A percentile compares a stretch with the other conserved stretches of the same genome.
phyloP scores from a whole-genome alignment of 2,797 vertebrate genomes.

The Babyrousa celebensis region DNA sequence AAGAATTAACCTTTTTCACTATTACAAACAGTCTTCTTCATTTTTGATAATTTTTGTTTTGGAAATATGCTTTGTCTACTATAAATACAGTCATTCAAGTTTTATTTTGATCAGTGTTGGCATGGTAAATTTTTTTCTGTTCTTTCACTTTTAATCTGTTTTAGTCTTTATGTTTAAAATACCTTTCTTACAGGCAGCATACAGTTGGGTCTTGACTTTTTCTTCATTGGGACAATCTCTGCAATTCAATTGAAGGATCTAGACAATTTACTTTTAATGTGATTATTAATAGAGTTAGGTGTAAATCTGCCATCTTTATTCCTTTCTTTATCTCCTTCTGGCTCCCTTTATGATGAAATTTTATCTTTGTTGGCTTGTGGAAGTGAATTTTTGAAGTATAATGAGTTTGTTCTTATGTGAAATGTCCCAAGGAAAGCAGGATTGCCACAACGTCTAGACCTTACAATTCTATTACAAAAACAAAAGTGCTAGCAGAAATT shows the following conservation, averaged over 20 bases:
- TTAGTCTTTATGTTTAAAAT: background rate
- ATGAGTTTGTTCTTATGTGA: background rate
- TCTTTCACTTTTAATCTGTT: background rate
- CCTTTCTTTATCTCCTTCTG: conserved; percentile 4
- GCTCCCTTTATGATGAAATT: background rate
- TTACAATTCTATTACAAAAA: background rate
- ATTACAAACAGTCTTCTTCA: conserved; percentile 3
- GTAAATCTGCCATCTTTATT: too few species aligned
- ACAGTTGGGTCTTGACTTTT: too few species aligned
- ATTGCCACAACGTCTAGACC: background rate
- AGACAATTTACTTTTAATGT: too few species aligned
- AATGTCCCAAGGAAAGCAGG: background rate
- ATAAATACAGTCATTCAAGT: background rate
- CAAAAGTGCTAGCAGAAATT: too few species aligned
- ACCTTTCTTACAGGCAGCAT: background rate
- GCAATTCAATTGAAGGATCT: too few species aligned
- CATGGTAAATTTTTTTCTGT: background rate
- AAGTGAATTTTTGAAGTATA: background rate
- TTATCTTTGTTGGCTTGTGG: background rate
- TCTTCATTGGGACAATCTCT: too few species aligned
- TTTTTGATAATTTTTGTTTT: background rate
- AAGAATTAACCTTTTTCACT: background rate
- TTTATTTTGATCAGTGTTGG: background rate
- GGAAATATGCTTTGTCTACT: background rate
- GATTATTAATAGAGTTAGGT: too few species aligned